Base-by-base conservation (phyloP, 2,888 invertebrate species). In the Zootermopsis nevadensis region DNA sequence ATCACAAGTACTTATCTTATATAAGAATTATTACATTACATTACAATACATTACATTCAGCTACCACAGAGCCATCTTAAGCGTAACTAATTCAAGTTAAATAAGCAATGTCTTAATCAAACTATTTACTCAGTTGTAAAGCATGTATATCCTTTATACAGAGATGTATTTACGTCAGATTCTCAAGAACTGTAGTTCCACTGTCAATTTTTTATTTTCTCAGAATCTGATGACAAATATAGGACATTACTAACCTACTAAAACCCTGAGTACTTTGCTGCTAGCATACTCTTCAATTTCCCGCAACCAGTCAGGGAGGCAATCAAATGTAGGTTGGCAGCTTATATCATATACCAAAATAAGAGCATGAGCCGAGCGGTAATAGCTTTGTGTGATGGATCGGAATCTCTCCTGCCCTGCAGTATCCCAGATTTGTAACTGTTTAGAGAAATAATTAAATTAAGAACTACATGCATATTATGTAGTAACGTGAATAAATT, bases 341-440 rank as follows among this genome's bases (percentile, higher is more conserved):
- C 98, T 97, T 88, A 99, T 98, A 91, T 99, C 99, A 89, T 99
- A 99, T 82, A 98, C 98, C 87, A 99, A 92, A 87, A 99, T 99
- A 81, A 99, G 93, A 22, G 99, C 99, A 90, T 99, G 98, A 0
- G 99, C 99, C 85, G 98, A 98, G 87, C 98, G 93, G 89, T 99
- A 99, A 90, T 99, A 99, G 89, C 98, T 98, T 89, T 99, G 99
- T 1, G 99, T 99, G 86, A 99, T 99, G 6, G 98, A 98, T 83
- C 99, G 93, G 90, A 99, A 99, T 86, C 96, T 91, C 89, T 99
- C 99, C 90, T 99, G 99, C 0, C 99, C 99, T 1, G 99, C 99
- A 22, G 99, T 99, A 89, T 99, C 99, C 99, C 99, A 99, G 89
- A 99, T 99, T 94, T 99, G 99, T 84, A 99, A 92, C 97, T 98